phyloP scores from a whole-genome alignment of 2,888 invertebrate genomes.

The Magallana nippona region DNA sequence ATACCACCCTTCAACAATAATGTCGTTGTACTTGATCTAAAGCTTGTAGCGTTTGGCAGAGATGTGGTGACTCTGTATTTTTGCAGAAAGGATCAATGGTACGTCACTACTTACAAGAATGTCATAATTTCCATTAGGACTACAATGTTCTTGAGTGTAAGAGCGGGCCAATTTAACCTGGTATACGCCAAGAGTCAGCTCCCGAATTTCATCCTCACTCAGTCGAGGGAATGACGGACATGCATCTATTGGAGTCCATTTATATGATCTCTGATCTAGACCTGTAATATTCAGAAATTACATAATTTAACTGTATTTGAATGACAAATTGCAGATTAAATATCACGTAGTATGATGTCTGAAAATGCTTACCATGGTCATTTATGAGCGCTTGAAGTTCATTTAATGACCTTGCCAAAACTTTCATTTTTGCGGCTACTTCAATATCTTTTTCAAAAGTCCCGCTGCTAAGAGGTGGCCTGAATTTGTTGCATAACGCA shows the following conservation, averaged over 20 bases:
- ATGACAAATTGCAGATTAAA: too few species aligned
- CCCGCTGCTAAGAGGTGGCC: background rate
- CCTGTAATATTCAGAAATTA: too few species aligned
- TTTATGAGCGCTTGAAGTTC: too few species aligned
- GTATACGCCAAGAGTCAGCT: slow-evolving; percentile 36
- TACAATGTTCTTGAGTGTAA: slow-evolving; percentile 24
- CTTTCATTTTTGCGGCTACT: too few species aligned
- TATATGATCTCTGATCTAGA: background rate
- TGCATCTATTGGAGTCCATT: background rate
- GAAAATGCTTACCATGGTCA: too few species aligned
- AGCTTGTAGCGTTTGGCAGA: slow-evolving; percentile 1
- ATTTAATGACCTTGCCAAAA: too few species aligned
- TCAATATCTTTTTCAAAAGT: background rate
- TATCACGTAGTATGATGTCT: too few species aligned
- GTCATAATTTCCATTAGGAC: background rate
- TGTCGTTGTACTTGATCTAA: background rate
- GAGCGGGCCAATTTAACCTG: slow-evolving; percentile 32
- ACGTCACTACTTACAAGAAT: background rate
- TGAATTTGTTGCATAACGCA: slow-evolving; percentile 14
- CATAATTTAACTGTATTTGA: too few species aligned
- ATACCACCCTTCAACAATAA: background rate
- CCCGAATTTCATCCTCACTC: slow-evolving; percentile 17
- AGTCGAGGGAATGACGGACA: background rate
- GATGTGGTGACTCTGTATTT: slow-evolving; percentile 15
- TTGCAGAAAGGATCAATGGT: background rate